Base-by-base conservation (phyloP, 2,888 invertebrate species). In the Scelioninae gen. 1 region DNA sequence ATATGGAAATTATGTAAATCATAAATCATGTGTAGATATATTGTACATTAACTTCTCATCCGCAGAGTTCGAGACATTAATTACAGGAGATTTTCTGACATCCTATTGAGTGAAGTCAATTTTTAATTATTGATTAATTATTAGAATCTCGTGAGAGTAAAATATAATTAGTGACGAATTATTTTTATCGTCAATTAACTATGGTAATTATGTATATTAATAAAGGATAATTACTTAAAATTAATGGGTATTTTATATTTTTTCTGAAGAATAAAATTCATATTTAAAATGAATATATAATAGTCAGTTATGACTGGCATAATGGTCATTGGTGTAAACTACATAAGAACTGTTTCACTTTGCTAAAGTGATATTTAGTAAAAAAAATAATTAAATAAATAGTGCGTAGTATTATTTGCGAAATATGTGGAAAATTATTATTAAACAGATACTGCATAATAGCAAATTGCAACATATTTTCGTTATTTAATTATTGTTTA, bases 41-140 rank as follows among this genome's bases (percentile, higher is more conserved):
- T 56, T 15, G 13, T 56, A 34, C 34, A 56, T 56, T 16, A 38
- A 56, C 38, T 34, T 56, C 16, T 38, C 11, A 56, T 38, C 10
- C 7, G 34, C 13, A 38, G 38, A 56, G 10, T 38, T 56, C 10
- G 31, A 38, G 16, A 56, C 56, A 16, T 38, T 38, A 56, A 38
- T 56, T 56, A 34, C 10, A 16, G 38, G 56, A 56, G n/a, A 56
- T 56, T 56, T 56, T 56, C 38, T 56, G 16, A 16, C 56, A 38
- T 38, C 5, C 34, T 38, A 56, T 34, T 38, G 10, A 56, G 10
- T 56, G 38, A 56, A 38, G 16, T 56, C 38, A 49, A 38, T 56
- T 56, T 56, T 56, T 56, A 56, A 56, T 56, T 56, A 56, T 49
- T 49, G 49, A 49, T 49, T 49, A 49, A 49, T 49, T 49, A 49